These are phyloP conservation scores for Alcedo quadribrachys DNA, from an alignment of 2,797 vertebrate species.

Conservation along the genomic window DNA sequence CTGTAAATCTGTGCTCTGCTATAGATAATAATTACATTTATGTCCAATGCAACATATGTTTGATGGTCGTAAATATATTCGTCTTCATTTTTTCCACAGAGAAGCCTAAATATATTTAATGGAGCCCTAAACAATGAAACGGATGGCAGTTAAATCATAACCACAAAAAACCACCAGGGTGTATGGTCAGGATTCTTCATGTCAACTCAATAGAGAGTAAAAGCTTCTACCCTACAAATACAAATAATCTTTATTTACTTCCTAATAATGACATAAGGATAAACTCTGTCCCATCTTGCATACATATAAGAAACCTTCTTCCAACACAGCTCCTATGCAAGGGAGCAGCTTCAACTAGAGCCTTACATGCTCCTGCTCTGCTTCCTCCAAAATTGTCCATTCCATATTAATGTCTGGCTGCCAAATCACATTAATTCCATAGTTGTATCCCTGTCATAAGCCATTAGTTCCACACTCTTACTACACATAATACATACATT, in stretches of 20 bases:
- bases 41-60: not conserved
- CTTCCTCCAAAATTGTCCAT: constrained; percentile 6
- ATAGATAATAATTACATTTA: not conserved
- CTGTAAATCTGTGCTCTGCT: not conserved
- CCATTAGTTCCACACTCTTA: constrained; percentile 63
- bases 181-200: constrained; percentile 18
- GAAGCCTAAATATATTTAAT: constrained; percentile 2
- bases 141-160: constrained; percentile 3
- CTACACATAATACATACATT: constrained; percentile 62
- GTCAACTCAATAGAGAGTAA: not conserved
- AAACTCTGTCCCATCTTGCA: not conserved
- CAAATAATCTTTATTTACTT: constrained; percentile 51
- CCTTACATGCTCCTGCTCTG: not conserved
- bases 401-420: constrained; percentile 43
- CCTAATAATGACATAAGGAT: constrained; percentile 24
- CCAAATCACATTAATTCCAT: constrained; percentile 63
- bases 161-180: constrained; percentile 20
- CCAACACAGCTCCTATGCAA: not conserved
- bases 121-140: not conserved
- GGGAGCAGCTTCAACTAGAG: not conserved
- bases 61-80: not conserved
- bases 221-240: constrained; percentile 34
- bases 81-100: not conserved
- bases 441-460: constrained; percentile 64
- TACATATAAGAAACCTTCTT: not conserved